Percentiles rank a stretch among this genome's conserved stretches.
Evolutionary conservation across 1,140 invertebrate genomes (phyloP).

Genomic region (Drosophila ambigua): DNA sequence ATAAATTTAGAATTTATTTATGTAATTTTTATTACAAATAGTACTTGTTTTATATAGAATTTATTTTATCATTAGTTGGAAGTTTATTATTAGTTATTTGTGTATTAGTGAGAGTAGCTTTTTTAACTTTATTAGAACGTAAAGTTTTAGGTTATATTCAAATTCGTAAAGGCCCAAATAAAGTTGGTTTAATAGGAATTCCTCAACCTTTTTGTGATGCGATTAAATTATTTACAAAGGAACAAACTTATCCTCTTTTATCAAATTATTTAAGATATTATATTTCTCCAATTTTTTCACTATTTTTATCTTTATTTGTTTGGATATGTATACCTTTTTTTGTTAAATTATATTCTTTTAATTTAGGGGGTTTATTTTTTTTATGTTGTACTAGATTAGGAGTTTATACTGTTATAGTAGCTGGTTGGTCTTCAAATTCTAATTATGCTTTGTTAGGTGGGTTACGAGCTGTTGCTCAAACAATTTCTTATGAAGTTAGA

Average conservation of each 20-base stretch:
- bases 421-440: constrained; percentile 88
- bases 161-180: constrained; percentile 89
- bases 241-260: constrained; percentile 84
- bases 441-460: constrained; percentile 88
- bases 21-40: constrained; percentile 85
- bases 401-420: constrained; percentile 81
- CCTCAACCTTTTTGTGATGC: constrained; percentile 88
- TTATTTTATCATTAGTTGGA: constrained; percentile 84
- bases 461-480: constrained; percentile 87
- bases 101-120: constrained; percentile 86
- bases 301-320: constrained; percentile 85
- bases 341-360: constrained; percentile 73
- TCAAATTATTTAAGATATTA: constrained; percentile 86
- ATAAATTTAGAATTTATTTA: constrained; percentile 87
- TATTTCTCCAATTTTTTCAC: constrained; percentile 85
- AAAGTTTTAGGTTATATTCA: constrained; percentile 89
- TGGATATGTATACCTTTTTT: constrained; percentile 85
- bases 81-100: constrained; percentile 85
- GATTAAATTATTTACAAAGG: constrained; percentile 88
- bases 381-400: constrained; percentile 84
- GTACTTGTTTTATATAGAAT: constrained; percentile 84
- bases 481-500: constrained; percentile 85
- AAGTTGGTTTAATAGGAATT: constrained; percentile 86
- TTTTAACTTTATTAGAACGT: constrained; percentile 88
- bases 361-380: constrained; percentile 82